Percentiles rank a stretch among this genome's conserved stretches.
Evolutionary conservation across 2,797 vertebrate species (phyloP).

Genomic region (Sebastes itinus): DNA sequence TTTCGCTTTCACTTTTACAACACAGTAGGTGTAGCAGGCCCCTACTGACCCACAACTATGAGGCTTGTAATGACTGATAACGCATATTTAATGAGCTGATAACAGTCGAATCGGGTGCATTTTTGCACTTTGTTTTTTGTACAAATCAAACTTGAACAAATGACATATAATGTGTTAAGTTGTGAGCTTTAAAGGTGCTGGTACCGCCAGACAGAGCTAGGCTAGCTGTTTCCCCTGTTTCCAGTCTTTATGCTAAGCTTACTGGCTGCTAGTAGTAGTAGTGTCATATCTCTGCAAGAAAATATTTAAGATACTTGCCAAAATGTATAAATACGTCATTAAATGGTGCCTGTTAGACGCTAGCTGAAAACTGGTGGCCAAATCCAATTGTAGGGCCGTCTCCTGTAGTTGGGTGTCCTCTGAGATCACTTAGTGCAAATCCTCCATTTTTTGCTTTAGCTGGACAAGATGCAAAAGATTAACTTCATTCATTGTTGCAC

Average conservation of each 20-base stretch:
- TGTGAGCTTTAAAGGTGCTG: not conserved
- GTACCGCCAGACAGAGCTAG: not conserved
- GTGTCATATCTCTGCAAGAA: not conserved
- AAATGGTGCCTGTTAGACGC: not conserved
- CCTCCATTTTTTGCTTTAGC: constrained; percentile 31
- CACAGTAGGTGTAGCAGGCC: too few relatives aligned
- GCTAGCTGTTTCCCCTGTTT: not conserved
- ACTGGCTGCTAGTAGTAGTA: not conserved
- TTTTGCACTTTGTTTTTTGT: not conserved
- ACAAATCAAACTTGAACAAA: not conserved
- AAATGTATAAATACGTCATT: not conserved
- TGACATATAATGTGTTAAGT: not conserved
- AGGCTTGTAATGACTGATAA: too few relatives aligned
- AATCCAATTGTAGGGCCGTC: constrained; percentile 3
- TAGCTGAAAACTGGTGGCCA: not conserved
- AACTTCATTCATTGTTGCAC: constrained; percentile 23
- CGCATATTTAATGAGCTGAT: too few relatives aligned
- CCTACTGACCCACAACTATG: too few relatives aligned
- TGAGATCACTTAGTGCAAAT: constrained; percentile 48
- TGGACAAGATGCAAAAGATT: constrained; percentile 41
- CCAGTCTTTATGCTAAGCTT: not conserved
- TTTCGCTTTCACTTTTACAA: too few relatives aligned
- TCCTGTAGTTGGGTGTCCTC: constrained; percentile 11
- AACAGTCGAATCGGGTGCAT: too few relatives aligned
- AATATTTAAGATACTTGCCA: not conserved